Base-by-base conservation (phyloP, 2,797 vertebrate genomes). In the Babyrousa celebensis region DNA sequence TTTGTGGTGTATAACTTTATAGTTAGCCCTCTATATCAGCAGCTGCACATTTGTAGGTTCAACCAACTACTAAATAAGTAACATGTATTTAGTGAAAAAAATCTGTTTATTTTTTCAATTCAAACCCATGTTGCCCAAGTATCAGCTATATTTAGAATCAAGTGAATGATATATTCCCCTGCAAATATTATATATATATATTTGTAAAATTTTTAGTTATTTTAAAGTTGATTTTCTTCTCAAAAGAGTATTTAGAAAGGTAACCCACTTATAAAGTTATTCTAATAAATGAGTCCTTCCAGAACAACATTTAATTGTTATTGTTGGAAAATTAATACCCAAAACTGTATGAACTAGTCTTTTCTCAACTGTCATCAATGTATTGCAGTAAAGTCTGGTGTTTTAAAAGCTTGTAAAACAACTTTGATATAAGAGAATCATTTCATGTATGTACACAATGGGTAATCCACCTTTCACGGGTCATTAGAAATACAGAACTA, bases 401-500 rank as follows among this genome's bases (percentile, higher is more conserved):
- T 80, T 65, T 71, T 36, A 86, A 70, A 92, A 58, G 9, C 48
- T 85, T 15, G 91, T 89, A 67, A 91, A 87, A 84, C 7, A 77
- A 14, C 40, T 88, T 87, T 63, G 29, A 62, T 80, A 36, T 40
- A 74, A 67, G 9, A 89, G 20, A 95, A 71, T 70, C 43, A 87
- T 40, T 67, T 58, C 40, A 94, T 78, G 83, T 14, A 3, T 83
- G 12, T 56, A 65, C 52, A 74, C 32, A 72, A 84, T 58, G 16
- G 83, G 2, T 77, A 94, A 83, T 88, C 85, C 68, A 68, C 17
- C 18, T 90, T 92, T 94, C 48, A 85, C 25, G 6, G 21, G 29
- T 80, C 52, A 92, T 96, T 83, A 96, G 62, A 85, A 93, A 85
- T 65, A 74, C 6, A 88, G 27, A 92, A 72, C 3, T 43, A 94